Evolutionary conservation across 2,113 vertebrate genomes (phyloP).

Genomic region (Heteronetta atricapilla): DNA sequence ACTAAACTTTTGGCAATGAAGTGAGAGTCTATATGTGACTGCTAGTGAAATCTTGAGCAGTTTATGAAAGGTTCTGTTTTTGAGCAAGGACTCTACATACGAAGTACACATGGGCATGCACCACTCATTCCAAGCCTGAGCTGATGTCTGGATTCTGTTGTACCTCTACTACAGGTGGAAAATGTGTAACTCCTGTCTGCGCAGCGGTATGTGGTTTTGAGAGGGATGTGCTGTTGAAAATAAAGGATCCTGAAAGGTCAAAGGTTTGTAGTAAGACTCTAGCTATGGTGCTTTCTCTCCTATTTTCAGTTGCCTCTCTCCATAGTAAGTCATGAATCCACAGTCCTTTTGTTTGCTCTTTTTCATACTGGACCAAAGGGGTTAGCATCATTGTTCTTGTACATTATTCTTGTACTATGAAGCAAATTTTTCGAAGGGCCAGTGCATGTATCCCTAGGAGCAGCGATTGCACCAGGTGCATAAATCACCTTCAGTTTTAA

Average conservation of each 20-base stretch:
- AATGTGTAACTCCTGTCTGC: rapidly evolving
- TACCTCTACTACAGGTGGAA: background rate
- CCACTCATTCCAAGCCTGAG: background rate
- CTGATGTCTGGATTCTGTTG: background rate
- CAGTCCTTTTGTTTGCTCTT: background rate
- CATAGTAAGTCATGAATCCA: background rate
- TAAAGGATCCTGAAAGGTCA: background rate
- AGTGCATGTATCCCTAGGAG: background rate
- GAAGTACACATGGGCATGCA: rapidly evolving
- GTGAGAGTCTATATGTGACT: conserved; percentile 9
- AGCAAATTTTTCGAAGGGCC: background rate
- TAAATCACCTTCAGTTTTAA: background rate
- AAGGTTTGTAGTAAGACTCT: background rate
- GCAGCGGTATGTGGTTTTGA: rapidly evolving
- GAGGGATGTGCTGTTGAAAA: background rate
- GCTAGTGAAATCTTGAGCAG: background rate
- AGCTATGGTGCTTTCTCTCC: background rate
- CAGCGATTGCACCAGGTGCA: rapidly evolving
- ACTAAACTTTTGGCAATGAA: background rate
- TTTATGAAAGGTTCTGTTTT: background rate
- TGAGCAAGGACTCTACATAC: background rate
- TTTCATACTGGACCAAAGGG: too few relatives aligned
- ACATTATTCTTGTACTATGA: background rate
- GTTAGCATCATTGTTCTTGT: background rate
- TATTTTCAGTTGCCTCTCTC: background rate